Conservation (phyloP, 2,797 vertebrate species). For the Euphonia xanthogaster region DNA sequence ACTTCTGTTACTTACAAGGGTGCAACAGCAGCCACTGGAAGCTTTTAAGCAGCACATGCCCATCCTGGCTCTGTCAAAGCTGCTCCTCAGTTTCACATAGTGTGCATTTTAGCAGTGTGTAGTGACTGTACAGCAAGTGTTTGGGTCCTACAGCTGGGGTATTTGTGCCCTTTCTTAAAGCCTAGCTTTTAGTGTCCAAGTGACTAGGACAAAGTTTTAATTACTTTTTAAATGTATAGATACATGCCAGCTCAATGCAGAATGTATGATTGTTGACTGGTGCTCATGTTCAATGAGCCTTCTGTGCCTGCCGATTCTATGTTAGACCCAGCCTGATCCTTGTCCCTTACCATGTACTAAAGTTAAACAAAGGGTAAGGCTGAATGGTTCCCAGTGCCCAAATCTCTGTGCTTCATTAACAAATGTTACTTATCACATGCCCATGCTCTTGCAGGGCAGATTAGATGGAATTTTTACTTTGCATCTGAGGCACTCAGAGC, state of each 20-base stretch:
- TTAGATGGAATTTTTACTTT: neutral
- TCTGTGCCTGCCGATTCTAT: neutral
- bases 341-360: neutral
- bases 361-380: neutral
- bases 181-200: neutral
- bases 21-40: neutral
- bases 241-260: neutral
- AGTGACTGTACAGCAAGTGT: neutral
- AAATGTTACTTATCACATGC: neutral
- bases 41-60: neutral
- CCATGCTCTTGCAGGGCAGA: neutral
- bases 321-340: neutral
- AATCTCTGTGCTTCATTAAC: neutral
- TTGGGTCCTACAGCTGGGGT: neutral
- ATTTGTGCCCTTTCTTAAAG: neutral
- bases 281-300: neutral
- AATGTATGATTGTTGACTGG: neutral
- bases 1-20: neutral
- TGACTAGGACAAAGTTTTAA: neutral
- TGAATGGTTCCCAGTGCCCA: neutral
- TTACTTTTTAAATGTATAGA: neutral
- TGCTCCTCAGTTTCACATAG: neutral
- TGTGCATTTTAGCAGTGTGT: neutral
- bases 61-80: neutral
- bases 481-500: neutral